Evolutionary conservation across 2,113 vertebrate genomes (phyloP).

Genomic region (Dissostichus mawsoni): DNA sequence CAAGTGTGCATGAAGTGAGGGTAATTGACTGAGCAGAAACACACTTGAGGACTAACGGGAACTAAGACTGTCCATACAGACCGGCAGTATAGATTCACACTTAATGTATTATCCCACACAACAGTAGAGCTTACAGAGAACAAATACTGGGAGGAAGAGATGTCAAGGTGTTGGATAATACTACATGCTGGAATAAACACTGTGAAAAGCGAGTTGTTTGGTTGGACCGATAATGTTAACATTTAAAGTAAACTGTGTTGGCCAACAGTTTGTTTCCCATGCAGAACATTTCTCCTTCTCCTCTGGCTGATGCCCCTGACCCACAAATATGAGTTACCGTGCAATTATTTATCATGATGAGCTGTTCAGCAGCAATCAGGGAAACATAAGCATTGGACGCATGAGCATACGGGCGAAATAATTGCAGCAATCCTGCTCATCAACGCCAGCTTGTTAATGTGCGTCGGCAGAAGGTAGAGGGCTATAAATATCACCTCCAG

Average conservation of each 20-base stretch:
- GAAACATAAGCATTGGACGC: conserved; percentile 35
- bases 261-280: neutral
- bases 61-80: neutral
- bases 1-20: neutral
- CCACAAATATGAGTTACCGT: conserved; percentile 9
- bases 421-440: conserved; percentile 55
- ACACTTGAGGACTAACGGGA: no score
- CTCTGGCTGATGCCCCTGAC: neutral
- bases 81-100: no score
- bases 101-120: no score
- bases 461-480: conserved; percentile 46
- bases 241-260: neutral
- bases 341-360: conserved; percentile 45
- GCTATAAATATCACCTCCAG: conserved; percentile 63
- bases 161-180: neutral
- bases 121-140: no score
- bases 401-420: conserved; percentile 42
- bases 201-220: neutral
- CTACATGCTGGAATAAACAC: neutral
- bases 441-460: conserved; percentile 51
- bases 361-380: conserved; percentile 33
- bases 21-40: neutral
- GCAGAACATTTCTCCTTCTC: conserved; percentile 1
- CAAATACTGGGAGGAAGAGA: neutral
- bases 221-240: neutral